These are phyloP conservation scores for Brachyrhaphis roseni DNA, from an alignment of 2,797 vertebrate genomes.

Conservation along the genomic window DNA sequence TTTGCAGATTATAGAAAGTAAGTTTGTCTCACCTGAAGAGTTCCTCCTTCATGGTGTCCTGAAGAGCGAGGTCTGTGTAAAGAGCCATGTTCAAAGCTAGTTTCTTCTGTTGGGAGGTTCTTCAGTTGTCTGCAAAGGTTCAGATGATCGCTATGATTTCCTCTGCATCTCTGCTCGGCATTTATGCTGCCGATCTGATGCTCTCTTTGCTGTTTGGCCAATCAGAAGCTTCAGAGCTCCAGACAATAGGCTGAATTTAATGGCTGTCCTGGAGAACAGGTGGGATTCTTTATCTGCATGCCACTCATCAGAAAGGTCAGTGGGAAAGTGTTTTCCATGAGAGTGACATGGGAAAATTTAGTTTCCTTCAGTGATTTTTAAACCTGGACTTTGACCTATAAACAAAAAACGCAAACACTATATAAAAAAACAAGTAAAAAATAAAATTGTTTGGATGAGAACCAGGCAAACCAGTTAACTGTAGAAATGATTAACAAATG, in stretches of 20 bases:
- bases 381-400: constrained; percentile 12
- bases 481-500: background rate
- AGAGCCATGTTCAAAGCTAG: constrained; percentile 60
- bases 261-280: constrained; percentile 74
- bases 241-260: constrained; percentile 73
- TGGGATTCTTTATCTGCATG: constrained; percentile 68
- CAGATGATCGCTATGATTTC: constrained; percentile 33
- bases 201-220: constrained; percentile 52
- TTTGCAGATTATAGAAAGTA: background rate
- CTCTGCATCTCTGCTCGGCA: constrained; percentile 26
- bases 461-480: background rate
- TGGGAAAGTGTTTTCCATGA: constrained; percentile 71
- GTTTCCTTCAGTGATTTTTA: constrained; percentile 16
- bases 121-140: constrained; percentile 15
- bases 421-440: background rate
- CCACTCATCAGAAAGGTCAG: constrained; percentile 67
- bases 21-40: constrained; percentile 66
- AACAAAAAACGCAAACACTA: background rate
- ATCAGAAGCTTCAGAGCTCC: constrained; percentile 55
- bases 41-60: constrained; percentile 76
- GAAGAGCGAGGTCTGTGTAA: constrained; percentile 72
- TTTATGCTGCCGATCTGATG: constrained; percentile 66
- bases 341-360: constrained; percentile 52
- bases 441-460: background rate
- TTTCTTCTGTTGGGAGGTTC: constrained; percentile 11